Evolutionary conservation across 2,888 invertebrate genomes (phyloP), one percentile per base, ranked within the genome.

Genomic region (Cryptophagus acutangulus): DNA sequence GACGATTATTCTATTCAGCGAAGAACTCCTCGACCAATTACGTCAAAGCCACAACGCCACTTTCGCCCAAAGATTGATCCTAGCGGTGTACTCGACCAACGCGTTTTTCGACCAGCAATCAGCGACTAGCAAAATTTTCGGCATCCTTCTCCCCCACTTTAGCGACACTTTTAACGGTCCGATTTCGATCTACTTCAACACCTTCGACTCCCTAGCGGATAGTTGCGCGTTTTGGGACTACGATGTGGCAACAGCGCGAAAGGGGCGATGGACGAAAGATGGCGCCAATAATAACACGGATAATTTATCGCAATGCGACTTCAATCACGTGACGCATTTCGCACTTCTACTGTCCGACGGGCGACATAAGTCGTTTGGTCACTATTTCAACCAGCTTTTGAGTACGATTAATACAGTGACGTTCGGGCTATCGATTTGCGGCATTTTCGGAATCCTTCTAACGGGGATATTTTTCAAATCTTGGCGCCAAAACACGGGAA

Each of bases 261-360:
- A 59, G 61, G 18, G 71, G 13, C 40, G 40, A 12, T 62, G 61
- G 61, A 40, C 72, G 41, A 75, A 77, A 1, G 73, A 78, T 43
- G 67, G n/a, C n/a, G n/a, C n/a, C n/a, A n/a, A n/a, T n/a, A n/a
- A n/a, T n/a, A n/a, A n/a, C n/a, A 37, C 1, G 43, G 43, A n/a
- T n/a, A 3, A 26, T 60, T 64, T 49, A 74, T 34, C 74, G 69
- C 67, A 70, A 18, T 79, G 78, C 52, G 61, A 73, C 33, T 78
- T 75, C 55, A 62, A 65, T 33, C 78, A 79, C 49, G 69, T 77
- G 17, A 79, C 78, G 0, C 77, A 79, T 58, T 78, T 78, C 55
- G 77, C 76, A 1, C 71, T 78, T 51, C 66, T 78, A 1, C 60
- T 78, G 6, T 46, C 52, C 6, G 13, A 70, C 67, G n/a, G n/a